Base-by-base conservation (phyloP, 2,888 invertebrate species). In the Orthosia gothica region DNA sequence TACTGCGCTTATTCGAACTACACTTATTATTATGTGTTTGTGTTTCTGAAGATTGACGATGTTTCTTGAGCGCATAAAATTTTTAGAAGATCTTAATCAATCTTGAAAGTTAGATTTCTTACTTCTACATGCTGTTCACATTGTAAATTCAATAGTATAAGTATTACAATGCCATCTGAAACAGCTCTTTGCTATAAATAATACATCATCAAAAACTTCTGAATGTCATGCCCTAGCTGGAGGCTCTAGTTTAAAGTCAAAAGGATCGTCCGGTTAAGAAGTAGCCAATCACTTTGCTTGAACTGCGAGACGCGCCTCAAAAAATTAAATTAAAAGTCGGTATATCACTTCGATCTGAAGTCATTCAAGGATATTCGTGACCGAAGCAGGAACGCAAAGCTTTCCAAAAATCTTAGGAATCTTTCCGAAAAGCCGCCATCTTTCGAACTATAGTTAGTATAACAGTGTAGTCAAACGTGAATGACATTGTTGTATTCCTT, bases 351-450 rank as follows among this genome's bases (percentile, higher is more conserved):
- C 59, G 50, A 58, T 40, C 0, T 16, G 18, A 18, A 49, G 11
- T 11, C 20, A 26, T 61, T 50, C 20, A 45, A 49, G 50, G 50
- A 32, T n/a, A 18, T 11, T 59, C n/a, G 12, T n/a, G 20, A 16
- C 15, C 23, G 18, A 79, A 62, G 12, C 16, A 54, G 7, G 20
- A 76, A 45, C 32, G 16, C n/a, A 15, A 65, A 65, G 0, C 15
- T 26, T 57, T 15, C 13, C n/a, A 15, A 71, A 64, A 49, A 63
- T 63, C 0, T 58, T 5, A 70, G 18, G 47, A 32, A 78, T 63
- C 13, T 55, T 20, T 54, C 18, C 20, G 79, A 64, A 76, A 77
- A 54, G 57, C 32, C 47, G 1, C 18, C 1, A 40, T 20, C 0
- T 13, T 9, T 47, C n/a, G 23, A 58, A 11, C 2, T 23, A 54